Evolutionary conservation across 2,888 invertebrate species (phyloP).

Genomic region (Andrena camellia): DNA sequence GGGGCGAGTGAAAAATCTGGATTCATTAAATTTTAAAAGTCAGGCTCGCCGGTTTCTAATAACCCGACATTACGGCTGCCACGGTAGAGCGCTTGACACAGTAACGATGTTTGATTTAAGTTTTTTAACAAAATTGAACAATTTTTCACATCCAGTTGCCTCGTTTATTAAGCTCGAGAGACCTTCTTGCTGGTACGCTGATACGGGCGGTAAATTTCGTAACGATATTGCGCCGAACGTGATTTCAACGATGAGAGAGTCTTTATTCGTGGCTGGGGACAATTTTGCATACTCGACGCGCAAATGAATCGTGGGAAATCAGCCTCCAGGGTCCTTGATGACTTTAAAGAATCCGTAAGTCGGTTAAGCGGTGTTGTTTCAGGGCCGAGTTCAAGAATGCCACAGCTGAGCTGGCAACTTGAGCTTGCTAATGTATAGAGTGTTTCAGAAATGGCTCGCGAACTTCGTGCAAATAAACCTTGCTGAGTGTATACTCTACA

Average conservation of each 20-base stretch:
- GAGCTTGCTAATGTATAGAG: background rate
- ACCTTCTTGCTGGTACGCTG: background rate
- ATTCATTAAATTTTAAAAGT: constrained; percentile 24
- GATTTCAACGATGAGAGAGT: constrained; percentile 1
- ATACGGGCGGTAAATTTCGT: background rate
- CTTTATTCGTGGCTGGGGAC: background rate
- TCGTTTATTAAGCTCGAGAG: background rate
- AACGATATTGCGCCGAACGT: background rate
- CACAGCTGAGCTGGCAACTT: background rate
- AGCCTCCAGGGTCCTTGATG: background rate
- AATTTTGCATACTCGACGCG: background rate
- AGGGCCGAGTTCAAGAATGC: constrained; percentile 2
- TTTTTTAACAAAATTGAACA: background rate
- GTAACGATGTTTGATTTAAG: background rate
- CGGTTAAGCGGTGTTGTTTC: constrained; percentile 36
- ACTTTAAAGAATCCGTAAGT: constrained; percentile 21
- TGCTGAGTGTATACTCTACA: too few species aligned
- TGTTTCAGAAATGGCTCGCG: background rate
- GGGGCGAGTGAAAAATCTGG: background rate
- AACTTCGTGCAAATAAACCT: background rate
- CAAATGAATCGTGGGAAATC: constrained; percentile 9
- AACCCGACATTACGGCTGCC: constrained; percentile 5
- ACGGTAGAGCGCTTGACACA: background rate
- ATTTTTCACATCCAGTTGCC: background rate
- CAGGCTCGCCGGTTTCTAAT: constrained; percentile 10